Base-by-base conservation (phyloP, 2,797 vertebrate species). In the Circus cinereus region DNA sequence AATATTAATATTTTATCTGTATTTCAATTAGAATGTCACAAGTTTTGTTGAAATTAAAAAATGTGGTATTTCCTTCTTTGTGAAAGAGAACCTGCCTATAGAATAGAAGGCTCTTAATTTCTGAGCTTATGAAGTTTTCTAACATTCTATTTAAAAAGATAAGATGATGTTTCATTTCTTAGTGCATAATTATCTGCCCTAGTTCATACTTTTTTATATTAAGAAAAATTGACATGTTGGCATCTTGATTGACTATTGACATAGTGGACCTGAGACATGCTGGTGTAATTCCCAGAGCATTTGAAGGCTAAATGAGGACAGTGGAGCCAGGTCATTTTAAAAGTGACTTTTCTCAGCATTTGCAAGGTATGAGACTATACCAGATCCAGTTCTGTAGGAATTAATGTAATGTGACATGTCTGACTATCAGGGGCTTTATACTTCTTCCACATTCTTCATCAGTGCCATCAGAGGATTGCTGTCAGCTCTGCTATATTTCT, bases 231-330 rank as follows among this genome's bases (percentile, higher is more conserved):
- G 51, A 5, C 18, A 2, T 2, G 3, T 89, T 79, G 34, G 14
- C 72, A 16, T 29, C 23, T 79, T 67, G 57, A 62, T 5, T 75
- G 29, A 64, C 8, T 51, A 12, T 23, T 89, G 72, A 20, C 11
- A 3, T n/a, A 24, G 36, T 16, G 45, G 34, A 43, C 27, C 50
- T 40, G 43, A 50, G 53, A 72, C 4, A 19, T 7, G 7, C 19
- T 42, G 38, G 7, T 79, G 3, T 73, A 36, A 74, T 82, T 87
- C 64, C 51, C 34, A 73, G 51, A 60, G 74, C 56, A 34, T 85
- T 67, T 82, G 74, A 45, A 96, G 72, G 91, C 60, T 89, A 85
- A 80, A 75, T 40, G 48, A 92, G 89, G 87, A 77, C 57, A 75
- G 10, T 22, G 38, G 56, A 85, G 68, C n/a, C 34, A 72, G 89